Conservation (phyloP, 1,140 invertebrate genomes). For the Zaprionus africanus region DNA sequence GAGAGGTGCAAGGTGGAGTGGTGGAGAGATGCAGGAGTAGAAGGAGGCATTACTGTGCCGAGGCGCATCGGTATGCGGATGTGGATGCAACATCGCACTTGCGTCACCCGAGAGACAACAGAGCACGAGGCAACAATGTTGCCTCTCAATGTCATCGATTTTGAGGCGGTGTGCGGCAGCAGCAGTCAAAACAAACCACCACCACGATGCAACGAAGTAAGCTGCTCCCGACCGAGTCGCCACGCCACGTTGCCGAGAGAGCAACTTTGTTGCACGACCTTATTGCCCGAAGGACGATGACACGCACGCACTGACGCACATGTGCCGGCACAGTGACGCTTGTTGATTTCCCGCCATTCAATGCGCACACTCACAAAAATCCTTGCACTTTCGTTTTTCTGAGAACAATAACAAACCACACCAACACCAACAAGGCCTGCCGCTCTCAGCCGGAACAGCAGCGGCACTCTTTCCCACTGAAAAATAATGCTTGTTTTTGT, state of each 20-base stretch:
- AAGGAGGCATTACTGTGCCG: not conserved
- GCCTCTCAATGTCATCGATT: slow-evolving; percentile 84
- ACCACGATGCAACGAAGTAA: slow-evolving; percentile 40
- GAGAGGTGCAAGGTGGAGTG: slow-evolving; percentile 56
- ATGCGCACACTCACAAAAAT: slow-evolving; percentile 56
- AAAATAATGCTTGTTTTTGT: slow-evolving; percentile 75
- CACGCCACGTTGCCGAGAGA: slow-evolving; percentile 26
- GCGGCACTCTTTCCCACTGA: slow-evolving; percentile 26
- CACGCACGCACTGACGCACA: slow-evolving; percentile 24
- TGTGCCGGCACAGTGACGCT: slow-evolving; percentile 51
- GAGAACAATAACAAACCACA: slow-evolving; percentile 24
- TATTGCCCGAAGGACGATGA: slow-evolving; percentile 67
- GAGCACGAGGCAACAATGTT: slow-evolving; percentile 67
- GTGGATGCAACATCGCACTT: slow-evolving; percentile 45
- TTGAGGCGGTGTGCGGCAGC: slow-evolving; percentile 32
- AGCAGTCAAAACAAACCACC: slow-evolving; percentile 69
- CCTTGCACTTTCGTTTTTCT: slow-evolving; percentile 74
- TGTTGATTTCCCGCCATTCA: slow-evolving; percentile 72
- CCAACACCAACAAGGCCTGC: not conserved
- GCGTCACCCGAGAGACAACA: slow-evolving; percentile 41
- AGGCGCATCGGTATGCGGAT: slow-evolving; percentile 39
- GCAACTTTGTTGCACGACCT: slow-evolving; percentile 82
- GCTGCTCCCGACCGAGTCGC: not conserved
- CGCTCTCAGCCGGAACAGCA: slow-evolving; percentile 23
- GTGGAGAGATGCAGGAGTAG: slow-evolving; percentile 19